Evolutionary conservation across 1,140 invertebrate species (phyloP).

Genomic region (Rhagoletis pomonella): DNA sequence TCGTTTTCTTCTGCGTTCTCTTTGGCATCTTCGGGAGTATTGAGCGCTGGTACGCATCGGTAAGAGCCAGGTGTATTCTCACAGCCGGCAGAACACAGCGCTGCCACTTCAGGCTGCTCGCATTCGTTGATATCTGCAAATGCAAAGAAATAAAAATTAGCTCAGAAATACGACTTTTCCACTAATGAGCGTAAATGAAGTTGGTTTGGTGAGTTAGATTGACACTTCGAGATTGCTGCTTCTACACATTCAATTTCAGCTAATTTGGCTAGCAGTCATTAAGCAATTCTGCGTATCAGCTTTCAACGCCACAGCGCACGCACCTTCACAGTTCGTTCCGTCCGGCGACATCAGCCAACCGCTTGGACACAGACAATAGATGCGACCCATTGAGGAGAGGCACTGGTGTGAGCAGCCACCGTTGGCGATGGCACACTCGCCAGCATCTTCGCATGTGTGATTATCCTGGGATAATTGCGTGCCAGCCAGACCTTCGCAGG

Average conservation of each 20-base stretch:
- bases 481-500: constrained; percentile 77
- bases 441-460: constrained; percentile 78
- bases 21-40: constrained; percentile 56
- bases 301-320: constrained; percentile 61
- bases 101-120: constrained; percentile 74
- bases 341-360: constrained; percentile 75
- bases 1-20: constrained; percentile 54
- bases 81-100: constrained; percentile 79
- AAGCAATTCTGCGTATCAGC: neutral
- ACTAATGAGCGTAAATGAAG: neutral
- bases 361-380: constrained; percentile 77
- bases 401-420: constrained; percentile 79
- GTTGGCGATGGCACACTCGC: constrained; percentile 78
- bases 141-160: neutral
- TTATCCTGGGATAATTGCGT: constrained; percentile 78
- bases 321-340: constrained; percentile 76
- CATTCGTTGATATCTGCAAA: constrained; percentile 83
- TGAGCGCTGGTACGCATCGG: constrained; percentile 75
- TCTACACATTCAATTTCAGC: neutral
- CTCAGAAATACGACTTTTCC: neutral
- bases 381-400: constrained; percentile 78
- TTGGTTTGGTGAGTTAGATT: neutral
- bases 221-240: neutral
- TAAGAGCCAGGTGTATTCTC: constrained; percentile 83
- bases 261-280: neutral